phyloP scores from a whole-genome alignment of 2,888 invertebrate genomes.

The Caenorhabditis panamensis region DNA sequence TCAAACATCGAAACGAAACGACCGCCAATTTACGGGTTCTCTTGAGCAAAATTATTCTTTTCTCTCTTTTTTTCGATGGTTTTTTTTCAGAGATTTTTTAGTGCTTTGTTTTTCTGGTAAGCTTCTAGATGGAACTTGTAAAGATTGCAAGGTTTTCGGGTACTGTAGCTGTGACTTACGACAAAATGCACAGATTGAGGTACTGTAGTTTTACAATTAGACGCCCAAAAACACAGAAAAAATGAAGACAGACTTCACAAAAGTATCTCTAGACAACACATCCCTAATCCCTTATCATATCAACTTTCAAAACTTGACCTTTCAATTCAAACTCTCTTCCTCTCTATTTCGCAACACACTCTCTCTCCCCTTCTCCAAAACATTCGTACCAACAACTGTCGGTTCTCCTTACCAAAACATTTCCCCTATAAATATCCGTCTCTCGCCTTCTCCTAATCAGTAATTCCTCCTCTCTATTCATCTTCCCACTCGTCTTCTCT shows the following conservation, averaged over 20 bases:
- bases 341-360: background rate
- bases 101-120: background rate
- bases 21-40: too few species aligned
- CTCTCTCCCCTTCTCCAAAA: background rate
- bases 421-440: slow-evolving; percentile 20
- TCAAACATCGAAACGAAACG: too few species aligned
- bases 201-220: background rate
- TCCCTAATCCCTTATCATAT: too few species aligned
- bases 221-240: background rate
- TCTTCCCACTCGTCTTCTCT: slow-evolving; percentile 5
- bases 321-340: background rate
- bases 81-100: slow-evolving; percentile 19
- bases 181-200: background rate
- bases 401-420: background rate
- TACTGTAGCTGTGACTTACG: too few species aligned
- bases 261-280: too few species aligned
- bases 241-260: too few species aligned
- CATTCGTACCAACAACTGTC: background rate
- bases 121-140: too few species aligned
- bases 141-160: too few species aligned
- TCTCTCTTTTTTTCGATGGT: too few species aligned
- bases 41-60: too few species aligned
- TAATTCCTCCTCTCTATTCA: slow-evolving; percentile 26
- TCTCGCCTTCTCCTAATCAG: slow-evolving; percentile 25
- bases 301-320: too few species aligned